Evolutionary conservation across 2,797 vertebrate genomes (phyloP).

Genomic region (Adrianichthys oophorus): DNA sequence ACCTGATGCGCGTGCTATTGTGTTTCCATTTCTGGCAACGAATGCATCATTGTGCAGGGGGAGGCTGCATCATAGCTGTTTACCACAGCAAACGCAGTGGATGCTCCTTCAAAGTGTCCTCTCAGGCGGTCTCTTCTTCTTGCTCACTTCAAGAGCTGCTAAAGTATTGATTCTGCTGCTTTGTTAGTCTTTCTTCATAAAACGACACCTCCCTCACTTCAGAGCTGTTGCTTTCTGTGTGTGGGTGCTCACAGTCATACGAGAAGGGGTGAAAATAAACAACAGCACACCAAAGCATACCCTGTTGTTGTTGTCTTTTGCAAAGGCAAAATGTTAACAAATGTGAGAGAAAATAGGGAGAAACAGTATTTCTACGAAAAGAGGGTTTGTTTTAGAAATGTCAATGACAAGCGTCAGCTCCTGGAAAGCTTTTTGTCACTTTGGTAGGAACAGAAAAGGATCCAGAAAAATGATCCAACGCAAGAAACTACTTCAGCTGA

Average conservation of each 20-base stretch:
- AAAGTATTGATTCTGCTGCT: constrained; percentile 50
- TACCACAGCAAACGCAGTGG: constrained; percentile 28
- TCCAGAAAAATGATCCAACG: too few relatives aligned
- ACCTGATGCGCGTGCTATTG: constrained; percentile 20
- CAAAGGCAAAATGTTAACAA: too few relatives aligned
- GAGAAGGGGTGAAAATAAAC: too few relatives aligned
- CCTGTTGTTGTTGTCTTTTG: too few relatives aligned
- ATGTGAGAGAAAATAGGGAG: too few relatives aligned
- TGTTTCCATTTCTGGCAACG: constrained; percentile 40
- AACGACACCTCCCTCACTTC: constrained; percentile 31
- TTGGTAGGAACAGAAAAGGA: too few relatives aligned
- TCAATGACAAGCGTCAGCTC: too few relatives aligned
- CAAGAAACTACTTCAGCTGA: too few relatives aligned
- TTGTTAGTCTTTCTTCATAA: constrained; percentile 42
- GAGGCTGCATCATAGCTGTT: constrained; percentile 34
- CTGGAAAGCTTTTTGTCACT: too few relatives aligned
- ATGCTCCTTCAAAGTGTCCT: constrained; percentile 51
- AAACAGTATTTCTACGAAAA: too few relatives aligned
- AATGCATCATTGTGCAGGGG: constrained; percentile 31
- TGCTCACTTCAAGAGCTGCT: constrained; percentile 18
- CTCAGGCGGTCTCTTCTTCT: constrained; percentile 30
- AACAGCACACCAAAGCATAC: too few relatives aligned
- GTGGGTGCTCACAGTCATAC: constrained; percentile 10
- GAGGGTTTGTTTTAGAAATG: too few relatives aligned
- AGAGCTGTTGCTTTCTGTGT: constrained; percentile 17